Conservation (phyloP, 2,797 vertebrate genomes). For the Urocyon cinereoargenteus region DNA sequence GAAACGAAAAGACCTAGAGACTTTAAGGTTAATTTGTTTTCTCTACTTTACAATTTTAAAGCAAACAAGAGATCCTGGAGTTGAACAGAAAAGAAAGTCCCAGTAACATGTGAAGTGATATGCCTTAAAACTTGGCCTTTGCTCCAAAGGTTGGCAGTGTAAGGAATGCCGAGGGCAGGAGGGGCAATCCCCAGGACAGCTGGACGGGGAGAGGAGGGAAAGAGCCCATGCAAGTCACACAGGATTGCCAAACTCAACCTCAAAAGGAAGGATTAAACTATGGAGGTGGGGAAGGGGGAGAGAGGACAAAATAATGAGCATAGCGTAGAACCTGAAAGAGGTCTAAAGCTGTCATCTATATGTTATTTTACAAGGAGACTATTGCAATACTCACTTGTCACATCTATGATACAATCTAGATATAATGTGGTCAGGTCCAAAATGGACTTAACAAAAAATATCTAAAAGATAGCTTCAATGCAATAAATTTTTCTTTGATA, state of each 20-base stretch:
- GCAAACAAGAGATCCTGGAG: not conserved
- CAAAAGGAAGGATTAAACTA: not conserved
- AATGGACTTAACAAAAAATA: not conserved
- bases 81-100: not conserved
- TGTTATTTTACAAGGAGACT: not conserved
- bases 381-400: accelerated
- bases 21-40: not conserved
- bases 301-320: not conserved
- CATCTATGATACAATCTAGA: not conserved
- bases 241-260: not conserved
- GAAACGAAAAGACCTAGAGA: not conserved
- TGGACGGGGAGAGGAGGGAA: accelerated
- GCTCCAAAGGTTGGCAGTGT: not conserved
- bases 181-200: not conserved
- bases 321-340: not conserved
- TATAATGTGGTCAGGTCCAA: not conserved
- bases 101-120: accelerated
- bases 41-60: not conserved
- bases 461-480: not conserved
- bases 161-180: not conserved
- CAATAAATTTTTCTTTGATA: not conserved
- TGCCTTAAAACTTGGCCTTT: not conserved
- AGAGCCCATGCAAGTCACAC: not conserved
- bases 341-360: not conserved
- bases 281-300: not conserved